Conservation (phyloP, 1,140 invertebrate genomes). For the Brachionus calyciflorus region DNA sequence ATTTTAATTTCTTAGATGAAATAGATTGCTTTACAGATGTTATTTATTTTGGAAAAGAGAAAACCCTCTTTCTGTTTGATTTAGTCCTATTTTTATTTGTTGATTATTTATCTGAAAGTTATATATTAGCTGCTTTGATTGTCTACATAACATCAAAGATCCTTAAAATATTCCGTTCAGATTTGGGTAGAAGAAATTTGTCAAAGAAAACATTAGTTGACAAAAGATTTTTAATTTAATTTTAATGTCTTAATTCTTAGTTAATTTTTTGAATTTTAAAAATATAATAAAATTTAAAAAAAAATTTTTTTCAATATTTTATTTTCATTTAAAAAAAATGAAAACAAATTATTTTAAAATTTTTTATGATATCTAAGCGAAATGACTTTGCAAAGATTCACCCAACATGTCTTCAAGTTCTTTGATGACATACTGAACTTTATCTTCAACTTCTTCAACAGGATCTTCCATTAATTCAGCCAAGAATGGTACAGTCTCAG, state of each 20-base stretch:
- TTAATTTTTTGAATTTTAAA: not conserved
- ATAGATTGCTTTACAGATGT: not conserved
- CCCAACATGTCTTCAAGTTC: slow-evolving; percentile 58
- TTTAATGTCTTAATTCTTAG: too few relatives aligned
- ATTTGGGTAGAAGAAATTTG: slow-evolving; percentile 67
- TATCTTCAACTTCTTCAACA: slow-evolving; percentile 56
- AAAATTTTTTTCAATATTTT: not conserved
- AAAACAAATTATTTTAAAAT: not conserved
- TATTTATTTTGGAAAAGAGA: slow-evolving; percentile 72
- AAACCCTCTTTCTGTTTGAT: slow-evolving; percentile 71
- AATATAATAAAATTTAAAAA: too few relatives aligned
- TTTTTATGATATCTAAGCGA: slow-evolving; percentile 45
- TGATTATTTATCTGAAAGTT: slow-evolving; percentile 65
- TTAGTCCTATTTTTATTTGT: slow-evolving; percentile 70
- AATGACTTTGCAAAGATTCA: slow-evolving; percentile 59
- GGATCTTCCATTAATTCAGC: slow-evolving; percentile 64
- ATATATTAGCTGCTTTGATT: slow-evolving; percentile 66
- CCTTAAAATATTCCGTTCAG: slow-evolving; percentile 61
- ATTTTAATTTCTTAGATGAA: slow-evolving; percentile 5
- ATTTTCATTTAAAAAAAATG: slow-evolving; percentile 7
- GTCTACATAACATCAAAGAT: slow-evolving; percentile 63
- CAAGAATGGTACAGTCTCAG: slow-evolving; percentile 63
- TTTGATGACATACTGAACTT: slow-evolving; percentile 56
- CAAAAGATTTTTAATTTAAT: slow-evolving; percentile 65
- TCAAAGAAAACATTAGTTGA: slow-evolving; percentile 71